phyloP scores from a whole-genome alignment of 1,140 invertebrate species.

The Hyles vespertilio region DNA sequence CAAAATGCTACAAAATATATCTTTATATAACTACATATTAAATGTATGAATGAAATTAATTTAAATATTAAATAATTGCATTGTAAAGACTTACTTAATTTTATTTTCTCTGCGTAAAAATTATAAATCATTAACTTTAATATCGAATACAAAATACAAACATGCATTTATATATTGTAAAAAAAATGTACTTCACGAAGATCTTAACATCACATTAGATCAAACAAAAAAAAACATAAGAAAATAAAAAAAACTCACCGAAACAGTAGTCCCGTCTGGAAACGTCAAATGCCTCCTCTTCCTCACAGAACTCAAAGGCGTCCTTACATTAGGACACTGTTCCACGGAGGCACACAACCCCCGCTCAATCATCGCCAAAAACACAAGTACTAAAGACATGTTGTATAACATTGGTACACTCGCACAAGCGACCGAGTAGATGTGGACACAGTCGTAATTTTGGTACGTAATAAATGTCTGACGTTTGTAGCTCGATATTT shows the following conservation, averaged over 20 bases:
- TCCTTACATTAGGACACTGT: slow-evolving; percentile 27
- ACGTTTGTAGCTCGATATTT: neutral
- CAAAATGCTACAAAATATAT: too few relatives aligned
- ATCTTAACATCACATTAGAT: too few relatives aligned
- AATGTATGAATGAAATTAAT: too few relatives aligned
- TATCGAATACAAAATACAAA: too few relatives aligned
- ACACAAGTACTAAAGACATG: slow-evolving; percentile 5
- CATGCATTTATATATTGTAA: neutral
- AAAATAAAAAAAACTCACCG: slow-evolving; percentile 57
- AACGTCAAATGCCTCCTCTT: slow-evolving; percentile 72
- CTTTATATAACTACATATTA: too few relatives aligned
- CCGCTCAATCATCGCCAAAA: slow-evolving; percentile 5
- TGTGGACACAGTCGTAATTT: neutral
- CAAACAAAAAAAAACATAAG: neutral
- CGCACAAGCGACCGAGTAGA: too few relatives aligned
- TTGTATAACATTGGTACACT: neutral
- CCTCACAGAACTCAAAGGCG: slow-evolving; percentile 27
- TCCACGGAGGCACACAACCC: slow-evolving; percentile 1
- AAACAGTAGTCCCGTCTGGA: slow-evolving; percentile 74
- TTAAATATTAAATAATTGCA: too few relatives aligned
- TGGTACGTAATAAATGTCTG: neutral
- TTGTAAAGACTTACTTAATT: too few relatives aligned
- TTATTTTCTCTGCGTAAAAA: too few relatives aligned
- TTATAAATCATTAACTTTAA: too few relatives aligned
- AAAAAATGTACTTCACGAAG: neutral